phyloP scores from a whole-genome alignment of 2,888 invertebrate species.

The Cenopis cana region DNA sequence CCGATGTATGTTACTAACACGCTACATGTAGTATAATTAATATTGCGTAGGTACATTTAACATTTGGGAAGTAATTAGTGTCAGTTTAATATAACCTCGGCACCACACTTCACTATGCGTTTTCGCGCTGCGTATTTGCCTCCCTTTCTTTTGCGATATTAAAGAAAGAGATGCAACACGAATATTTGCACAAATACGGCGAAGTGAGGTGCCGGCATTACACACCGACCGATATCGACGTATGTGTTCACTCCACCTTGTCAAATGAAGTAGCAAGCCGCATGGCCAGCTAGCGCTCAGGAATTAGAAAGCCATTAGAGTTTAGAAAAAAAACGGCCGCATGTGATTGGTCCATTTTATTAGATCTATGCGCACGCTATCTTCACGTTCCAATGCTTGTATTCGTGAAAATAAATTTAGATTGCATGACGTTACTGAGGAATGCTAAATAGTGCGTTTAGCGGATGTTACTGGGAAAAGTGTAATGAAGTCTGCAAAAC shows the following conservation, averaged over 20 bases:
- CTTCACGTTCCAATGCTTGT: slow-evolving; percentile 38
- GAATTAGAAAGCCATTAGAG: slow-evolving; percentile 44
- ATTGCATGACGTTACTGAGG: slow-evolving; percentile 42
- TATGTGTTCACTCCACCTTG: background rate
- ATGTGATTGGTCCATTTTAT: slow-evolving; percentile 44
- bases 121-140: too few relatives aligned
- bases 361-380: slow-evolving; percentile 43
- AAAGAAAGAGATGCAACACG: too few relatives aligned
- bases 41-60: background rate
- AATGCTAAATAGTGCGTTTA: slow-evolving; percentile 41
- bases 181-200: too few relatives aligned
- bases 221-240: too few relatives aligned
- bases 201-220: too few relatives aligned
- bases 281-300: slow-evolving; percentile 40
- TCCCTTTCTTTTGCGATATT: too few relatives aligned
- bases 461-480: slow-evolving; percentile 35
- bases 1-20: too few relatives aligned
- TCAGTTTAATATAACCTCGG: background rate
- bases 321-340: slow-evolving; percentile 38
- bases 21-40: too few relatives aligned
- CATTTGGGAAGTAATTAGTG: background rate
- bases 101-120: too few relatives aligned
- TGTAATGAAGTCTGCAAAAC: slow-evolving; percentile 7
- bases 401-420: slow-evolving; percentile 45
- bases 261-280: slow-evolving; percentile 16